Evolutionary conservation across 2,797 vertebrate species (phyloP).

Genomic region (Triplophysa bombifrons): DNA sequence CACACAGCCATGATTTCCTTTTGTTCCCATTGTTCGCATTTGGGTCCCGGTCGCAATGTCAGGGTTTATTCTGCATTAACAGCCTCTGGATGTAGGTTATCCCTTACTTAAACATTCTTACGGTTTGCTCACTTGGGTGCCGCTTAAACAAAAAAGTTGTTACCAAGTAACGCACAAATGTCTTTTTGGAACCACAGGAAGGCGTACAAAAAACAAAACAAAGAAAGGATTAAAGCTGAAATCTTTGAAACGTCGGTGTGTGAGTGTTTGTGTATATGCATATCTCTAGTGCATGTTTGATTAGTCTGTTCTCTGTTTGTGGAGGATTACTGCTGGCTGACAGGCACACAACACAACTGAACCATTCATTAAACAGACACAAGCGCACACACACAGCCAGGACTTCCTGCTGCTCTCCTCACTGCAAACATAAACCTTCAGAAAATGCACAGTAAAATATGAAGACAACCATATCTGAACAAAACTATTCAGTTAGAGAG

Average conservation of each 20-base stretch:
- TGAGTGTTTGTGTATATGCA: conserved; percentile 41
- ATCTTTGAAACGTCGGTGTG: conserved; percentile 27
- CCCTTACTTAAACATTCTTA: neutral
- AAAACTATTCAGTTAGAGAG: neutral
- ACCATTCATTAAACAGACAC: conserved; percentile 48
- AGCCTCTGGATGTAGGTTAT: neutral
- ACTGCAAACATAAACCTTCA: neutral
- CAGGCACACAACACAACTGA: conserved; percentile 42
- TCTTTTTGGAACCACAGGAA: neutral
- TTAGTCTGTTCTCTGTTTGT: conserved; percentile 54
- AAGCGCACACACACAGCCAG: conserved; percentile 8
- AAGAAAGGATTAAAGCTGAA: conserved; percentile 46
- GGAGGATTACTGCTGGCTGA: conserved; percentile 55
- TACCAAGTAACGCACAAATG: neutral
- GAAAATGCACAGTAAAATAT: neutral
- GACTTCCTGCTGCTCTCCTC: neutral
- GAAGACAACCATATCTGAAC: neutral
- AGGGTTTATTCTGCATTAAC: too few species aligned
- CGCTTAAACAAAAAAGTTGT: neutral
- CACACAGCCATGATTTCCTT: neutral
- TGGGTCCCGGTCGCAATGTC: too few species aligned
- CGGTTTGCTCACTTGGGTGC: neutral
- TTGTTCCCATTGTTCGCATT: neutral
- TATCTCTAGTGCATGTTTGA: conserved; percentile 50
- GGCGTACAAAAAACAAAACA: conserved; percentile 11